A percentile compares a stretch with the other conserved stretches of the same genome.
phyloP scores from a whole-genome alignment of 2,797 vertebrate species.

The Morelia viridis region DNA sequence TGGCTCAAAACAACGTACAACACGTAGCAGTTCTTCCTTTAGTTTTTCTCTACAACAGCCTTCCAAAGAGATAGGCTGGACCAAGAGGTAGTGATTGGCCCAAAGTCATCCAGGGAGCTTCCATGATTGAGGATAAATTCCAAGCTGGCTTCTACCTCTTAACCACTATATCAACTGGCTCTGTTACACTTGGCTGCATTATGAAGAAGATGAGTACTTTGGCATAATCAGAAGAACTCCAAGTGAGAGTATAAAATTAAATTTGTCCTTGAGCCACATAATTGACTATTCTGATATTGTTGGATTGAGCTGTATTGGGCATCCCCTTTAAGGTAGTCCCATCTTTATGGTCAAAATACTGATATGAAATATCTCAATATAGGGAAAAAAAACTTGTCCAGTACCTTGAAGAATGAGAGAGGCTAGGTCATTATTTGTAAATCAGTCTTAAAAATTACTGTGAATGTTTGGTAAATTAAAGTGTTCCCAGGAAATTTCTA shows the following conservation, averaged over 20 bases:
- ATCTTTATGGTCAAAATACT: neutral
- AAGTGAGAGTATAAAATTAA: neutral
- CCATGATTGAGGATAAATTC: neutral
- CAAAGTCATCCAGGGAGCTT: neutral
- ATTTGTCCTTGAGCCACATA: neutral
- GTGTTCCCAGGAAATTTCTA: neutral
- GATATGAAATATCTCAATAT: neutral
- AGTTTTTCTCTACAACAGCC: neutral
- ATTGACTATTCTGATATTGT: neutral
- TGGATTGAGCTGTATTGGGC: neutral
- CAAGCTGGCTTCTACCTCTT: neutral
- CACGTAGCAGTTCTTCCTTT: neutral
- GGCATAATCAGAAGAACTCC: neutral
- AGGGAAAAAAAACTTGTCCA: neutral
- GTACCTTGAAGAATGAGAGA: neutral
- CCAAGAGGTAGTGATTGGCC: neutral
- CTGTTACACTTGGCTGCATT: neutral
- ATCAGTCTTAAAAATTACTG: neutral
- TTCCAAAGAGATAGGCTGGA: neutral
- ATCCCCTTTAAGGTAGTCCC: neutral
- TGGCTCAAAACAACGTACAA: neutral
- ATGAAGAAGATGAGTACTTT: neutral
- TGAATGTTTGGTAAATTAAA: neutral
- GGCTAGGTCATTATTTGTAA: neutral
- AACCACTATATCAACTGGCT: neutral